Percentiles rank a stretch among this genome's conserved stretches.
These are phyloP conservation scores for Morbakka virulenta DNA, from an alignment of 30 jellyfish, hydroid and myxozoan genomes.

Conservation along the genomic window DNA sequence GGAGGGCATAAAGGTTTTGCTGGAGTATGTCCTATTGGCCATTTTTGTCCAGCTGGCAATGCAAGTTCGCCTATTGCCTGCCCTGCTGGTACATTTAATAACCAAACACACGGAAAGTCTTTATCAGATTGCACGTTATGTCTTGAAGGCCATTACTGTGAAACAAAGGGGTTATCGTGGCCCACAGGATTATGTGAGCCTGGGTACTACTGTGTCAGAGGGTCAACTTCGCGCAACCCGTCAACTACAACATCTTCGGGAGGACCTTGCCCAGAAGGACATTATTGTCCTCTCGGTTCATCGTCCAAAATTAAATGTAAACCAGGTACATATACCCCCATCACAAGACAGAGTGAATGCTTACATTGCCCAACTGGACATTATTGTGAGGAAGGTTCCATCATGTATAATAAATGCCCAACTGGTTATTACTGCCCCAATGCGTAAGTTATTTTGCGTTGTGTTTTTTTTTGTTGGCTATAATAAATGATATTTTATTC, in stretches of 20 bases:
- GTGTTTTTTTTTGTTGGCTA: not conserved
- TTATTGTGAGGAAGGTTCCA: slow-evolving; percentile 72
- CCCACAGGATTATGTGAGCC: slow-evolving; percentile 85
- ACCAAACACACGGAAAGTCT: slow-evolving; percentile 74
- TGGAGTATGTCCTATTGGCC: slow-evolving; percentile 90
- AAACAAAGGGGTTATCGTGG: slow-evolving; percentile 70
- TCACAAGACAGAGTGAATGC: slow-evolving; percentile 64
- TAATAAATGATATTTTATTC: not conserved
- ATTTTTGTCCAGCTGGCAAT: slow-evolving; percentile 84
- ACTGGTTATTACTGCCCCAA: slow-evolving; percentile 90
- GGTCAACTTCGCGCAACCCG: slow-evolving; percentile 71
- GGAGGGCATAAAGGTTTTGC: slow-evolving; percentile 86
- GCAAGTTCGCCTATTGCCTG: slow-evolving; percentile 84
- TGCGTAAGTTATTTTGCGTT: slow-evolving; percentile 47
- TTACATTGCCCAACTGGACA: slow-evolving; percentile 75
- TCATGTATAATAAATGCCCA: slow-evolving; percentile 63
- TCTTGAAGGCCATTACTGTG: slow-evolving; percentile 79
- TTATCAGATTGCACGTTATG: slow-evolving; percentile 65
- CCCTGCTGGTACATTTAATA: slow-evolving; percentile 85
- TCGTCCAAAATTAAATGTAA: slow-evolving; percentile 64
- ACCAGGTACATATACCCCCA: slow-evolving; percentile 75
- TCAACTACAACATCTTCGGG: slow-evolving; percentile 46
- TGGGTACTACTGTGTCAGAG: slow-evolving; percentile 83
- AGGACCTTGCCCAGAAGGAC: slow-evolving; percentile 90
- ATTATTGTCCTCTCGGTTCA: slow-evolving; percentile 68